Evolutionary conservation across 2,113 vertebrate species (phyloP).

Genomic region (Erythrolamprus reginae): DNA sequence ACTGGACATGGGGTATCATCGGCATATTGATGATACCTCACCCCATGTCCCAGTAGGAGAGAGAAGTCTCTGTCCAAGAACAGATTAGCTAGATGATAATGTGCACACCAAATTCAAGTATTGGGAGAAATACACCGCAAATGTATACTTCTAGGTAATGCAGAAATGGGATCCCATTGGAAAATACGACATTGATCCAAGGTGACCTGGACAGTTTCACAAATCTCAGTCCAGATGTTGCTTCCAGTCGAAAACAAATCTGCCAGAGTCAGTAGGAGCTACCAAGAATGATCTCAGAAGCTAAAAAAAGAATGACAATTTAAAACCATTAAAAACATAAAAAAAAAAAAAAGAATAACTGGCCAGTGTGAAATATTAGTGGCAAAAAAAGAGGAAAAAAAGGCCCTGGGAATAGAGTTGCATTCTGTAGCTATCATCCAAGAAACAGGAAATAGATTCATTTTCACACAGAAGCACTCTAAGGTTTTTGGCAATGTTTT

Average conservation of each 20-base stretch:
- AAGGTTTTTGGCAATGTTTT: background rate
- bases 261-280: background rate
- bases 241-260: background rate
- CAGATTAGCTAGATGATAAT: no score
- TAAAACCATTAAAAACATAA: no score
- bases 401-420: background rate
- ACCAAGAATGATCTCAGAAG: background rate
- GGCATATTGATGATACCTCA: no score
- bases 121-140: no score
- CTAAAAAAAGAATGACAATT: background rate
- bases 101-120: no score
- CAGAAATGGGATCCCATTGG: background rate
- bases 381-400: background rate
- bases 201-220: background rate
- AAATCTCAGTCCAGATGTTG: background rate
- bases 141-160: no score
- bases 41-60: no score
- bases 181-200: background rate
- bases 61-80: no score
- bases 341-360: no score
- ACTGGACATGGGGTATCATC: no score
- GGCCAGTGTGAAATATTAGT: background rate
- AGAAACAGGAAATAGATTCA: background rate
- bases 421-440: background rate
- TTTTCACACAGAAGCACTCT: no score